These are phyloP conservation scores for Oceanodroma tethys DNA, from an alignment of 2,113 vertebrate species.

Conservation along the genomic window DNA sequence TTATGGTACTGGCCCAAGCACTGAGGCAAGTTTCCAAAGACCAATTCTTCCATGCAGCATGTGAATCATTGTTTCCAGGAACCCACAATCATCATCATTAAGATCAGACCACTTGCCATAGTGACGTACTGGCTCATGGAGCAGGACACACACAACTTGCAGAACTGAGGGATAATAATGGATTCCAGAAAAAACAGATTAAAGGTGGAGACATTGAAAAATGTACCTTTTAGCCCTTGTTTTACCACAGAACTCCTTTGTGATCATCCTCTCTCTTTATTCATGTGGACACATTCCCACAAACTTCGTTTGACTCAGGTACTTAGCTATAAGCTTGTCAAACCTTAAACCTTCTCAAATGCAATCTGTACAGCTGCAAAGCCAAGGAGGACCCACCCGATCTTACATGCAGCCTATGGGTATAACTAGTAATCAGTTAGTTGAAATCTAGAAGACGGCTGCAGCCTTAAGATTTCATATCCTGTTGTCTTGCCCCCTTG, in stretches of 20 bases:
- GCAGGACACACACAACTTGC: not conserved
- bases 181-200: not conserved
- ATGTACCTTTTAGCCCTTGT: not conserved
- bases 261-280: not conserved
- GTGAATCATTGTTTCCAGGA: not conserved
- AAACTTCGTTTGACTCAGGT: not conserved
- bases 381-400: not conserved
- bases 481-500: not conserved
- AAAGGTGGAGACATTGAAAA: not conserved
- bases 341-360: not conserved
- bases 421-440: not conserved
- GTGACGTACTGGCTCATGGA: not conserved
- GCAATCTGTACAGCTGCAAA: not conserved
- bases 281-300: not conserved
- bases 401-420: not conserved
- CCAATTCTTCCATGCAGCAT: not conserved
- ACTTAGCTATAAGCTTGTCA: not conserved
- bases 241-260: not conserved
- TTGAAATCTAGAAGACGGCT: not conserved
- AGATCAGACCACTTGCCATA: not conserved
- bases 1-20: not conserved
- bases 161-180: not conserved
- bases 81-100: not conserved
- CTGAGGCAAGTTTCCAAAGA: not conserved
- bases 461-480: not conserved